Base-by-base conservation (phyloP, 2,797 vertebrate genomes). In the Notolabrus celidotus region DNA sequence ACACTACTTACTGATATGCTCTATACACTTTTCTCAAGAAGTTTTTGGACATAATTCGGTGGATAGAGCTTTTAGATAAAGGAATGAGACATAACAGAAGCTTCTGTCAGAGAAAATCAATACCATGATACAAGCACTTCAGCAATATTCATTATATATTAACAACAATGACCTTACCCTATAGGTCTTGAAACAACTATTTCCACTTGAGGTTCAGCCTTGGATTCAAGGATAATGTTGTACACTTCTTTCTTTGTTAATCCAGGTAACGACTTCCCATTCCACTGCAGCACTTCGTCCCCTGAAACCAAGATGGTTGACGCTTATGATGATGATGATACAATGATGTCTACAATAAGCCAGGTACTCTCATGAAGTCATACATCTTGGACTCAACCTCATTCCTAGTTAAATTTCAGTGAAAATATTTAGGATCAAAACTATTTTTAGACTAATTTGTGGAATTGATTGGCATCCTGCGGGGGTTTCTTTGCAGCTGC, bases 161-260 rank as follows among this genome's bases (percentile, higher is more conserved):
- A 20, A 54, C 10, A 16, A 16, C 15, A 20, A 15, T 2, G 22
- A 52, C 77, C 95, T 96, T 95, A 99, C 98, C 97, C 96, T 89
- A 99, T 98, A 86, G 98, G 98, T 88, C 98, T 96, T 67, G 98
- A 99, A 92, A 99, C 98, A 88, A 99, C 97, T 87, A 99, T 97
- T 94, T 99, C 98, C 87, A 99, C 98, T 95, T 99, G 97, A 92
- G 97, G 97, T 92, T 97, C 96, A 79, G 97, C 96, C 94, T 99
- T 99, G 74, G 98, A 99, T 86, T 99, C 97, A 88, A 99, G 96
- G 93, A 99, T 99, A 85, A 99, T 99, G 93, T 99, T 99, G 96
- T 99, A 99, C 90, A 99, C 97, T 93, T 99, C 97, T 94, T 99
- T 97, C 93, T 99, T 98, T 88, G 97, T 99, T 91, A 97, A 97